A percentile compares a stretch with the other conserved stretches of the same genome.
Evolutionary conservation across 2,113 vertebrate genomes (phyloP).

Genomic region (Dunckerocampus dactyliophorus): DNA sequence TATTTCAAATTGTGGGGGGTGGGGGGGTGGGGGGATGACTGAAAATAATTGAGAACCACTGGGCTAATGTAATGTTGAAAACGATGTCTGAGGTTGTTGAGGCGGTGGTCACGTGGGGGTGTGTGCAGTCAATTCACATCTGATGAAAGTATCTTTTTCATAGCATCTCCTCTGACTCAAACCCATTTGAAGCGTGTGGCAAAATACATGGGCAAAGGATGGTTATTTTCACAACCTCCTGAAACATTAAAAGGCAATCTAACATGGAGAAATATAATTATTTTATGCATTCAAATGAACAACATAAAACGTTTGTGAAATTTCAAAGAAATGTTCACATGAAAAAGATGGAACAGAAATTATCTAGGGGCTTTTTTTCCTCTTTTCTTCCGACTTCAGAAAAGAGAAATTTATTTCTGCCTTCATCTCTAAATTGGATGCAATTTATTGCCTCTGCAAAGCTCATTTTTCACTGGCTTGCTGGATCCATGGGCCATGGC

Average conservation of each 20-base stretch:
- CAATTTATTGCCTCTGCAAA: constrained; percentile 82
- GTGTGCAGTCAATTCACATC: constrained; percentile 48
- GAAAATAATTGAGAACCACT: no score
- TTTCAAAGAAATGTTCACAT: constrained; percentile 71
- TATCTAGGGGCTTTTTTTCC: constrained; percentile 60
- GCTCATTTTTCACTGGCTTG: constrained; percentile 80
- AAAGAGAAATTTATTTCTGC: constrained; percentile 82
- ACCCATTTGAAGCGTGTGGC: constrained; percentile 58
- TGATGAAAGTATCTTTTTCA: constrained; percentile 64
- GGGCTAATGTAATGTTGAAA: constrained; percentile 60
- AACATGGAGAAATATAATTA: constrained; percentile 60
- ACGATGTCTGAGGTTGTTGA: background rate
- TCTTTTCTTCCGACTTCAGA: constrained; percentile 73
- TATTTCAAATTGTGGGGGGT: no score
- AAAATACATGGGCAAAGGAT: constrained; percentile 63
- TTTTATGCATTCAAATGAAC: constrained; percentile 69
- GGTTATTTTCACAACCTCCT: constrained; percentile 71
- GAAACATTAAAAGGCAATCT: constrained; percentile 66
- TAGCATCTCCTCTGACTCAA: constrained; percentile 57
- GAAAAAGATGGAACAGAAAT: constrained; percentile 68
- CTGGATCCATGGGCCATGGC: constrained; percentile 71
- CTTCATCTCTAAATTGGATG: constrained; percentile 85
- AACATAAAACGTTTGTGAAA: constrained; percentile 58
- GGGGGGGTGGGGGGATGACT: no score
- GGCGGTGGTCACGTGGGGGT: constrained; percentile 10